phyloP scores from a whole-genome alignment of 2,797 vertebrate species.

The Picus viridis region DNA sequence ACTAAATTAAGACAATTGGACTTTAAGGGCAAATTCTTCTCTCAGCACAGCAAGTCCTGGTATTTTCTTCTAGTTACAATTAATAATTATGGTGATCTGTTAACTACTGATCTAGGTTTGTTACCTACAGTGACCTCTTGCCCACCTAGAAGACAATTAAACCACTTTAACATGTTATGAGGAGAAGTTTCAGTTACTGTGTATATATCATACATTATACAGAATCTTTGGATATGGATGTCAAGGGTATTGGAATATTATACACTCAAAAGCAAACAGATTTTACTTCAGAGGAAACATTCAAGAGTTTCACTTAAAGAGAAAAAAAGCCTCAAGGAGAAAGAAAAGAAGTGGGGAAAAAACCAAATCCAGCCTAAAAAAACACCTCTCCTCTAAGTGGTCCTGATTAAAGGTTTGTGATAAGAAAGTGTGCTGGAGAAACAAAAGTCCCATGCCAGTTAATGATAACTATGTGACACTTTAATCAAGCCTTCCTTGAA shows the following conservation, averaged over 20 bases:
- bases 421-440: conserved; percentile 20
- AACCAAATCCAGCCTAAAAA: too few species aligned
- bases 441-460: conserved; percentile 29
- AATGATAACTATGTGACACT: neutral
- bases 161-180: neutral
- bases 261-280: neutral
- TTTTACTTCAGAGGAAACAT: conserved; percentile 19
- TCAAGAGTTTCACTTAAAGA: neutral
- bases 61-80: neutral
- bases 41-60: neutral
- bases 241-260: conserved; percentile 8
- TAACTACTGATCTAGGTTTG: neutral
- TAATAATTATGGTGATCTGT: neutral
- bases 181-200: neutral
- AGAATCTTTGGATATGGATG: neutral
- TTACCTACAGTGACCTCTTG: neutral
- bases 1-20: neutral
- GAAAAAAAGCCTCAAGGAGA: neutral
- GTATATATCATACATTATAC: neutral
- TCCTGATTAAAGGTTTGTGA: neutral
- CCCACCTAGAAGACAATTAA: neutral
- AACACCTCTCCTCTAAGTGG: neutral
- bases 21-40: neutral
- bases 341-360: neutral
- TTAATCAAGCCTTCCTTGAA: conserved; percentile 24